Evolutionary conservation across 2,888 invertebrate genomes (phyloP), one percentile per base, ranked within the genome.

Genomic region (Agonum fuliginosum): DNA sequence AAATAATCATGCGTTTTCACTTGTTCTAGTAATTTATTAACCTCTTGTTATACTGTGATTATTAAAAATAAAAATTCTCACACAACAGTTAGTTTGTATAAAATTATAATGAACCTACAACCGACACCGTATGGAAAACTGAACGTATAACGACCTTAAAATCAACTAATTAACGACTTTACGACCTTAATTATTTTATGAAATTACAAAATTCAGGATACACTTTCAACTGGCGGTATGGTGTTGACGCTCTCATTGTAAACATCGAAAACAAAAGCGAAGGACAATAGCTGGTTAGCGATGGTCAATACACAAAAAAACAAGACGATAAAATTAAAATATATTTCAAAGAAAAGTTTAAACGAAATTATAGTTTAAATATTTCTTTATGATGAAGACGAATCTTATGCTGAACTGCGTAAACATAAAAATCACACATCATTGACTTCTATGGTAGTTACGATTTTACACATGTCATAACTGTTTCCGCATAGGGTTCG

Each of bases 161-260:
- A 65, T 80, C 79, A 67, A 70, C 74, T 78, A 80, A 81, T 81
- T 81, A 80, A 80, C 80, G 78, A 78, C 78, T 48, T 75, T 69
- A 76, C 79, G 80, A 80, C 81, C 81, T 81, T 80, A 81, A 70
- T 79, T 80, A 79, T 80, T 80, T 79, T 77, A 78, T 78, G 79
- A 81, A 81, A 81, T 81, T 81, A 80, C 82, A 81, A 82, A 82
- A 82, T 81, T 82, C 81, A 81, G 81, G 82, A 82, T 82, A 82
- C 80, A 82, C 82, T 82, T 82, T 82, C 82, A 79, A 82, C 46
- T 75, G 67, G n/a, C n/a, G n/a, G n/a, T n/a, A n/a, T n/a, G n/a
- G n/a, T n/a, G 4, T n/a, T 43, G 70, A 67, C 67, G 75, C 48
- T 48, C 75, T 65, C 75, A 67, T 75, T 75, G 67, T 58, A 70